These are phyloP conservation scores for Iguana delicatissima DNA, from an alignment of 2,797 vertebrate species.

Conservation along the genomic window DNA sequence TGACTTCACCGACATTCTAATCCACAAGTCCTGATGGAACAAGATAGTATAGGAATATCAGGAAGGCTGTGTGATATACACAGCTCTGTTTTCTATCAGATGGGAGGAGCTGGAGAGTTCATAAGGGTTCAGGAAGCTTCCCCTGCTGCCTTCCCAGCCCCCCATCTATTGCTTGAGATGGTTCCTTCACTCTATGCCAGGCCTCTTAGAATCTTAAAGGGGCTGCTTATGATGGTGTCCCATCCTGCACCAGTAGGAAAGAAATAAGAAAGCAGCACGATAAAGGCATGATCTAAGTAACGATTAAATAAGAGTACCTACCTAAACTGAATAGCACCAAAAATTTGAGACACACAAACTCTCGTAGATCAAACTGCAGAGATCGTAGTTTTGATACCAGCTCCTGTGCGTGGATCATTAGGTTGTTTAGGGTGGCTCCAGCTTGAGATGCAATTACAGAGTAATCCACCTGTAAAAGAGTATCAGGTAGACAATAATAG, in stretches of 20 bases:
- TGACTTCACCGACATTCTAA: too few species aligned
- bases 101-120: too few species aligned
- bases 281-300: neutral
- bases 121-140: too few species aligned
- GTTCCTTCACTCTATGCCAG: neutral
- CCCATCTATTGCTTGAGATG: too few species aligned
- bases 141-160: too few species aligned
- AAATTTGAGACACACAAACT: slow-evolving; percentile 99
- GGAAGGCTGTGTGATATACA: too few species aligned
- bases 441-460: slow-evolving; percentile 93
- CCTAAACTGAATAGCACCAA: slow-evolving; percentile 98
- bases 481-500: slow-evolving; percentile 26
- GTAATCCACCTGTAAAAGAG: slow-evolving; percentile 92
- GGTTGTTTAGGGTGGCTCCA: slow-evolving; percentile 94
- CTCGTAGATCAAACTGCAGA: slow-evolving; percentile 95
- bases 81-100: too few species aligned
- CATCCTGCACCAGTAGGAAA: neutral
- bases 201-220: neutral
- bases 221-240: rapidly evolving
- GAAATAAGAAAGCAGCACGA: neutral
- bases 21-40: too few species aligned
- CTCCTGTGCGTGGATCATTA: slow-evolving; percentile 96
- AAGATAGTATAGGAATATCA: too few species aligned
- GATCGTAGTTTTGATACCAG: slow-evolving; percentile 93
- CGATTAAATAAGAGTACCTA: slow-evolving; percentile 78